A percentile compares a stretch with the other conserved stretches of the same genome.
phyloP scores from a whole-genome alignment of 2,797 vertebrate genomes.

The Ficedula albicollis region DNA sequence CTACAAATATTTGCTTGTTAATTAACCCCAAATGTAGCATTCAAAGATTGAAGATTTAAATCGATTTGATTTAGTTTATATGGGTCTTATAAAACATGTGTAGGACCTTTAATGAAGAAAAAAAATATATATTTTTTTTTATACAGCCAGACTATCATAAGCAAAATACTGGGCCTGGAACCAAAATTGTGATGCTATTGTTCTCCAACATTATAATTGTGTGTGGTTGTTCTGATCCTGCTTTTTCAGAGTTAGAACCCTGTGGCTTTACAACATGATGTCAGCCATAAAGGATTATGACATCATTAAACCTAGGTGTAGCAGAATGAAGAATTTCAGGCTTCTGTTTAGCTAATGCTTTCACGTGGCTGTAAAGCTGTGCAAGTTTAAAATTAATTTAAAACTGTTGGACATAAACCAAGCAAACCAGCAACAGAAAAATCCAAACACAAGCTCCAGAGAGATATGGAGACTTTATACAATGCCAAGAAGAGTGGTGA shows the following conservation, averaged over 20 bases:
- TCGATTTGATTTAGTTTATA: background rate
- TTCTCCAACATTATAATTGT: background rate
- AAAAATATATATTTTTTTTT: conserved; percentile 14
- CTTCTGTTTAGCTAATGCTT: background rate
- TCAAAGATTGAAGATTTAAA: background rate
- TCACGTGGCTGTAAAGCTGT: background rate
- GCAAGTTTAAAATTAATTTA: background rate
- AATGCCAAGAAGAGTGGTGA: background rate
- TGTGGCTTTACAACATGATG: background rate
- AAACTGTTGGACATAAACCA: background rate
- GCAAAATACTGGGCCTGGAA: background rate
- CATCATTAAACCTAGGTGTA: background rate
- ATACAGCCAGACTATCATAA: background rate
- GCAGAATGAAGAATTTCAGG: background rate
- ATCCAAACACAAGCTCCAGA: background rate
- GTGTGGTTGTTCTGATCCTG: background rate
- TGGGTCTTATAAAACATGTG: background rate
- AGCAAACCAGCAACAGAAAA: background rate
- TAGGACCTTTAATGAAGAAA: background rate
- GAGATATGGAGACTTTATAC: background rate
- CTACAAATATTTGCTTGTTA: background rate
- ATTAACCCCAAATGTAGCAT: background rate
- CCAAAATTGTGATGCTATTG: background rate
- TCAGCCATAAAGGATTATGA: background rate
- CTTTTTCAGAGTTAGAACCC: background rate